Evolutionary conservation across 2,797 vertebrate species (phyloP).

Genomic region (Cheirogaleus major): DNA sequence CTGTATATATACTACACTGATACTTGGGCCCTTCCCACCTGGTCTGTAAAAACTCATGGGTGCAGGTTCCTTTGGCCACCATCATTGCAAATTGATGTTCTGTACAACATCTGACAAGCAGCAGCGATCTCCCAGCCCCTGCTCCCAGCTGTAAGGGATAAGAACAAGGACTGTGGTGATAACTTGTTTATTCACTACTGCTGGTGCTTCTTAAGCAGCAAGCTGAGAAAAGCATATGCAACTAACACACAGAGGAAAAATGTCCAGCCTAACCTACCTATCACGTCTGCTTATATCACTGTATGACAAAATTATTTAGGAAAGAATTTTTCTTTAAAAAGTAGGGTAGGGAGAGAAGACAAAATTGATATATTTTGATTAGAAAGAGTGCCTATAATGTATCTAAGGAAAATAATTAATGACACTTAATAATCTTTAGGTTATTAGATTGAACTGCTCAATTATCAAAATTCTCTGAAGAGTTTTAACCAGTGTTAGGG

Average conservation of each 20-base stretch:
- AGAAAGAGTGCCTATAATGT: constrained; percentile 49
- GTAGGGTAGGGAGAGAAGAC: neutral
- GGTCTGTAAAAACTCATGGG: neutral
- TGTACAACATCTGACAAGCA: constrained; percentile 54
- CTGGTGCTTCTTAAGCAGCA: constrained; percentile 52
- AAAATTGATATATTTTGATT: constrained; percentile 43
- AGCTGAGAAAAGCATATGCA: constrained; percentile 53
- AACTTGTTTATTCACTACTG: constrained; percentile 55
- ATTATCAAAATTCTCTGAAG: constrained; percentile 53
- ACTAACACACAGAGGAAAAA: neutral
- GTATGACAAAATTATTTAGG: constrained; percentile 10
- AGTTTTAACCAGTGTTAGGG: constrained; percentile 39
- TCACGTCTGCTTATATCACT: neutral
- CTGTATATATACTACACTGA: neutral
- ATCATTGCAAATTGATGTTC: constrained; percentile 34
- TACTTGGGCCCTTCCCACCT: neutral
- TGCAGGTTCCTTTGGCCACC: neutral
- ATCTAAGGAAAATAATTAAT: constrained; percentile 46
- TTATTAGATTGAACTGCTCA: constrained; percentile 42
- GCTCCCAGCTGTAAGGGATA: constrained; percentile 30
- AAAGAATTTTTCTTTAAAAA: constrained; percentile 22
- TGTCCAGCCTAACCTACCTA: neutral
- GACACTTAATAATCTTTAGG: constrained; percentile 26
- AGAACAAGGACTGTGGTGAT: constrained; percentile 38
- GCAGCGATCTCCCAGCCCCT: neutral